phyloP scores from a whole-genome alignment of 2,888 invertebrate genomes.

The Plebejus anna region DNA sequence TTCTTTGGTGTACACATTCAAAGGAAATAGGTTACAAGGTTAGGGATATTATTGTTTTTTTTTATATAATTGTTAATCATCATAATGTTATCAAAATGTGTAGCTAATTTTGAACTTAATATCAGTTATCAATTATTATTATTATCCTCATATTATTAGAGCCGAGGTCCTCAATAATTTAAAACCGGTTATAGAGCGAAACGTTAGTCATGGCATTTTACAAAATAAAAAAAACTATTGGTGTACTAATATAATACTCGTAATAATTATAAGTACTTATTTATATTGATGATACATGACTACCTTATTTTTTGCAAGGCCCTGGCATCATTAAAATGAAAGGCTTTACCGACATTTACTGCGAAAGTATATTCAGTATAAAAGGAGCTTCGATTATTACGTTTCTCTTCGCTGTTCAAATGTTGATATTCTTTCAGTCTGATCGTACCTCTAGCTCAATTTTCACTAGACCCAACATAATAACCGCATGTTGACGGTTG shows the following conservation, averaged over 20 bases:
- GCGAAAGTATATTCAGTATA: background rate
- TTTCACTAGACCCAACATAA: slow-evolving; percentile 74
- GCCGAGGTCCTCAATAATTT: too few species aligned
- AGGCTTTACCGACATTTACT: background rate
- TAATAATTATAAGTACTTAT: too few species aligned
- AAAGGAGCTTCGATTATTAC: background rate
- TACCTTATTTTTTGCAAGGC: too few species aligned
- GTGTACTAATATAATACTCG: too few species aligned
- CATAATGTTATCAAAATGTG: background rate
- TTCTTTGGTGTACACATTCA: slow-evolving; percentile 53
- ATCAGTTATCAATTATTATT: too few species aligned
- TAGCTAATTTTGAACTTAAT: too few species aligned
- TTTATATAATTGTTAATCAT: background rate
- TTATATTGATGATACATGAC: too few species aligned
- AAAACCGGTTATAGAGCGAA: too few species aligned
- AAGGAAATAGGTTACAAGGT: slow-evolving; percentile 44
- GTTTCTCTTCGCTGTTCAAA: slow-evolving; percentile 36
- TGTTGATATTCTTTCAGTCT: slow-evolving; percentile 40
- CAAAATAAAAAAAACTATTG: too few species aligned
- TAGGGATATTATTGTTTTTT: background rate
- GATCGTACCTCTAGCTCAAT: slow-evolving; percentile 62
- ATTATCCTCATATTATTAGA: too few species aligned
- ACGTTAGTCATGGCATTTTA: too few species aligned
- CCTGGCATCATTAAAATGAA: background rate
- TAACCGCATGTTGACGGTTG: slow-evolving; percentile 70